Base-by-base conservation (phyloP, 2,888 invertebrate species). In the Buathra laborator region DNA sequence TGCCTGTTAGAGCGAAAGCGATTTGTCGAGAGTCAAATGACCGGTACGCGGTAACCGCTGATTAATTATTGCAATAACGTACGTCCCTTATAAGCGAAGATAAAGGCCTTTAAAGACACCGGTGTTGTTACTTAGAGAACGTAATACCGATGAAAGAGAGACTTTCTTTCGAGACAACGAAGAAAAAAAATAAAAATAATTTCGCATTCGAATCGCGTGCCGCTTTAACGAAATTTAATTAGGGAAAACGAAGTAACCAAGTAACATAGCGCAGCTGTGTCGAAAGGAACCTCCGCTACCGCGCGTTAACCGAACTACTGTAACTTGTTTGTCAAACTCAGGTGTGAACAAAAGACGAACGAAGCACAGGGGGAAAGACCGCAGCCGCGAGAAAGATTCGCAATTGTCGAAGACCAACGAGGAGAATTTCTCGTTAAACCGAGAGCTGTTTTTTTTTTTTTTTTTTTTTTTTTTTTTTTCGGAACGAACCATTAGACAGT, bases 251-350 rank as follows among this genome's bases (percentile, higher is more conserved):
- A 16, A 51, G 14, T 14, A 51, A 16, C 3, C 4, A n/a, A 12
- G n/a, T 4, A 51, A 16, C 6, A 5, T n/a, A 7, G 51, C n/a
- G 51, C 3, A 51, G 51, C 6, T 24, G 24, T 24, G 51, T 5
- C n/a, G 37, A 37, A 51, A 51, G 51, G 12, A 51, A 16, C 51
- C 16, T 51, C n/a, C 51, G 10, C 12, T 12, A 14, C 10, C 16
- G n/a, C n/a, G 0, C 1, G 51, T 4, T 16, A 51, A 51, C 16
- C 5, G 1, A 51, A n/a, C n/a, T 51, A 51, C 0, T 12, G 14
- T 51, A 51, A 51, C n/a, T 51, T 51, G 51, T 51, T 51, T 16
- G 51, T 51, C 51, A 51, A 51, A 51, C 51, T 51, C 51, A 9
- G 37, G 0, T 16, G 16, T 16, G 14, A 51, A 51, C 14, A 14